These are phyloP conservation scores for Motacilla alba DNA, from an alignment of 2,113 vertebrate species.

Conservation along the genomic window DNA sequence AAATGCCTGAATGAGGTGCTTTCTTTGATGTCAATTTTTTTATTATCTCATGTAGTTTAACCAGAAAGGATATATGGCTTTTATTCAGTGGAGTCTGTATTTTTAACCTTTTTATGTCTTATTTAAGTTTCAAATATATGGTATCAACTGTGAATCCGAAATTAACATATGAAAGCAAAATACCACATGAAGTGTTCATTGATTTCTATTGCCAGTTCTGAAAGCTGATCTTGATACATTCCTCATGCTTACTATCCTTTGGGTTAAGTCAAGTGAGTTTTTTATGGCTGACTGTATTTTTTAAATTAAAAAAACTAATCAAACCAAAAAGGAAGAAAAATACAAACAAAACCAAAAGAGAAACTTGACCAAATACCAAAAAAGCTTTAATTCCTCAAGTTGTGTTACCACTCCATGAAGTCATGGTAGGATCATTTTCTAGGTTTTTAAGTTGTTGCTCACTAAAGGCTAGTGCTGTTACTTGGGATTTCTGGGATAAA, in stretches of 20 bases:
- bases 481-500: neutral
- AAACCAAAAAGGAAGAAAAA: neutral
- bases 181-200: neutral
- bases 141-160: constrained; percentile 2
- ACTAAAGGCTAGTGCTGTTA: neutral
- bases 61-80: constrained; percentile 3
- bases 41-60: constrained; percentile 26
- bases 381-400: neutral
- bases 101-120: constrained; percentile 47
- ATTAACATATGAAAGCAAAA: constrained; percentile 23
- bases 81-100: constrained; percentile 13
- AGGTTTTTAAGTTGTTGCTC: neutral
- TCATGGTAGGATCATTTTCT: neutral
- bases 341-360: neutral
- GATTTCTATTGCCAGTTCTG: neutral
- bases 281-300: neutral
- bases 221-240: neutral
- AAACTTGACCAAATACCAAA: neutral
- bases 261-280: neutral
- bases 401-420: neutral
- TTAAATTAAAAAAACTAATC: neutral
- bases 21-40: constrained; percentile 61
- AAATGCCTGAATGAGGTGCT: constrained; percentile 69
- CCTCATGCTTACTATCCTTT: neutral
- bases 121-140: constrained; percentile 27